phyloP scores from a whole-genome alignment of 1,140 invertebrate species.

The Phymorhynchus buccinoides region DNA sequence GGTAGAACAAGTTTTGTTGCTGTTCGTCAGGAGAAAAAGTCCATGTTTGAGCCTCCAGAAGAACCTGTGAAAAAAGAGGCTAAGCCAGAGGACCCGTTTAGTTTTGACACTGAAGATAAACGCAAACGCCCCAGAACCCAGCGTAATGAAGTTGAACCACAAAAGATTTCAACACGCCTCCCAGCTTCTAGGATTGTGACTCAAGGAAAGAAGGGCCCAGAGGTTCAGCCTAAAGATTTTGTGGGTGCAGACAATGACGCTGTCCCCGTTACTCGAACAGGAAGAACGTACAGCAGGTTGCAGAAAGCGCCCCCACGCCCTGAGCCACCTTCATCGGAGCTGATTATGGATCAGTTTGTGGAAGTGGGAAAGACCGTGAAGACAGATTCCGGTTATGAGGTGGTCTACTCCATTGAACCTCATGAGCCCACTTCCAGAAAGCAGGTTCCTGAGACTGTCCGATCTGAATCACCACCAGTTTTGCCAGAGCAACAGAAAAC shows the following conservation, averaged over 20 bases:
- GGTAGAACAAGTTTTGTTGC: constrained; percentile 60
- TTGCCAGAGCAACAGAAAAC: neutral
- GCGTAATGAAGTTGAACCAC: constrained; percentile 28
- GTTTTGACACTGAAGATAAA: constrained; percentile 60
- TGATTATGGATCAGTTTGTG: constrained; percentile 48
- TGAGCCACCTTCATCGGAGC: neutral
- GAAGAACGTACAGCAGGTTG: constrained; percentile 23
- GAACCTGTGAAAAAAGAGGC: constrained; percentile 49
- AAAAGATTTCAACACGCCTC: constrained; percentile 36
- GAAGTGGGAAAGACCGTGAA: constrained; percentile 41
- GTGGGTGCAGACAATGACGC: neutral
- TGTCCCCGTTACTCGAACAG: constrained; percentile 18
- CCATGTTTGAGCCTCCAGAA: constrained; percentile 36
- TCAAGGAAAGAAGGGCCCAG: neutral
- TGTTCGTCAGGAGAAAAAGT: constrained; percentile 48
- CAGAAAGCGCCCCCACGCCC: neutral
- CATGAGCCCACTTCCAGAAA: neutral
- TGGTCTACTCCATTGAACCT: constrained; percentile 28
- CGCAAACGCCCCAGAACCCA: constrained; percentile 42
- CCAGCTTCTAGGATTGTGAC: constrained; percentile 48
- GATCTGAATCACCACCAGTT: neutral
- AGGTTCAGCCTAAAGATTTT: neutral
- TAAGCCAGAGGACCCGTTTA: constrained; percentile 58
- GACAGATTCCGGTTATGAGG: constrained; percentile 30
- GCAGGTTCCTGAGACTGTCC: neutral